These are phyloP conservation scores for human (Homo sapiens) DNA, from an alignment of 2,113 vertebrate genomes.

Conservation along the genomic window GRCh38 chr20:58795501-58796000, in stretches of 20 bases:
- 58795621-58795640: not conserved
- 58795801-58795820: not conserved
- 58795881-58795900: no score
- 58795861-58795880: no score
- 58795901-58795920: not conserved
- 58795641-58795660: not conserved
- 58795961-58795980: not conserved
- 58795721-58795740: not conserved
- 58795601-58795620: not conserved
- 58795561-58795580: not conserved
- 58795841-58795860: not conserved
- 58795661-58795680: not conserved
- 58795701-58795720: not conserved
- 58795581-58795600: not conserved
- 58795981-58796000: not conserved
- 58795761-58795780: not conserved
- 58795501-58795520: not conserved
- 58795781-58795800: not conserved
- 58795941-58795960: not conserved
- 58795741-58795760: not conserved
- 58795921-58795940: not conserved
- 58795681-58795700: not conserved
- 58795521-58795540: not conserved
- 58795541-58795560: not conserved
- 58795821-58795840: no score